Evolutionary conservation across 2,888 invertebrate genomes (phyloP).

Genomic region (Dendrolimus pini): DNA sequence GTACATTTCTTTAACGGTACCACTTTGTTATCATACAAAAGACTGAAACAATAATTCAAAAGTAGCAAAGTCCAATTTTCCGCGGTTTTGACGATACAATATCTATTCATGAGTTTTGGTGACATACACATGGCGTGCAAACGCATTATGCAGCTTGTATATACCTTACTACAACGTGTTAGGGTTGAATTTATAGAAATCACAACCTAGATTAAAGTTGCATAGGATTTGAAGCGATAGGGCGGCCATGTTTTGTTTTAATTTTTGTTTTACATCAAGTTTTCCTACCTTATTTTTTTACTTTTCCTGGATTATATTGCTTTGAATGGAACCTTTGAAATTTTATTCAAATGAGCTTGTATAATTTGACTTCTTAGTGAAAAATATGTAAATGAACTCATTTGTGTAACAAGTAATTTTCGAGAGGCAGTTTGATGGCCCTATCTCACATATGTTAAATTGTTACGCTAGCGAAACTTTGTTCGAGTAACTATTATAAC

Average conservation of each 20-base stretch:
- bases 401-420: too few species aligned
- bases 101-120: slow-evolving; percentile 64
- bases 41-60: slow-evolving; percentile 33
- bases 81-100: slow-evolving; percentile 60
- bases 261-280: background rate
- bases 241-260: background rate
- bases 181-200: background rate
- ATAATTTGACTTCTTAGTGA: too few species aligned
- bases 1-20: slow-evolving; percentile 1
- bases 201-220: background rate
- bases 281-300: background rate
- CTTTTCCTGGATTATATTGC: background rate
- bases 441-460: too few species aligned
- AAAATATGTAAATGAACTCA: too few species aligned
- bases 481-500: too few species aligned
- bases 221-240: background rate
- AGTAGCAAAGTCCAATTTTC: slow-evolving; percentile 50
- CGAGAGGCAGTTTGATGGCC: too few species aligned
- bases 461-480: too few species aligned
- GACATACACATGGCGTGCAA: slow-evolving; percentile 3
- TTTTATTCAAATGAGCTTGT: too few species aligned
- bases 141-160: background rate
- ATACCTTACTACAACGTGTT: background rate
- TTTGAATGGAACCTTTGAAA: background rate
- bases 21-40: slow-evolving; percentile 1